Evolutionary conservation across 2,888 invertebrate genomes (phyloP), one percentile per base, ranked within the genome.

Genomic region (Sylvicola cinctus): DNA sequence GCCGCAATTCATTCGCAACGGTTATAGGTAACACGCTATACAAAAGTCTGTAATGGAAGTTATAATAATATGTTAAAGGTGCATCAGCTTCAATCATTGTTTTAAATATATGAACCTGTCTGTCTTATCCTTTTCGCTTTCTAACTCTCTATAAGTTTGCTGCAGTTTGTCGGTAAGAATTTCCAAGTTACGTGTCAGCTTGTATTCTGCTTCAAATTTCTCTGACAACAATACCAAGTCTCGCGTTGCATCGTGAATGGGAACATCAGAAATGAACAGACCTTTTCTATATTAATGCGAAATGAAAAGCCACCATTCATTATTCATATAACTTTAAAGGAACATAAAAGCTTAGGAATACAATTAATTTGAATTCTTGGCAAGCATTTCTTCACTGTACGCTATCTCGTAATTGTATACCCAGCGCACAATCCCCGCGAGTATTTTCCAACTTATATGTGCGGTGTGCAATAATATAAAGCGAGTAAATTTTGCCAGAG

Each of bases 131-230:
- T 93, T 93, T 59, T 93, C 93, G 29, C 79, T 75, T 48, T 91
- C 91, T 47, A 93, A 63, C 52, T 91, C 90, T 39, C 90, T 64
- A 60, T 88, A 87, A 0, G 91, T 91, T 56, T 88, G 87, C 52
- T 93, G 91, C 39, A 93, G 64, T 58, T 91, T 88, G 51, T 93
- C 93, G 15, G 90, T 93, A 10, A 93, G 68, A 39, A 91, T 72
- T 59, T 93, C 93, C 46, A 95, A 62, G 56, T 87, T 90, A 50
- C 87, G 77, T 1, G 91, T 91, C 44, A 93, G 63, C 52, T 91
- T 90, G 60, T 93, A 93, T 58, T 93, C 93, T 1, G 91, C 91
- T 57, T 91, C 90, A 52, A 91, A 93, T 57, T 91, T 90, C 57
- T 93, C 93, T 6, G 90, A 91, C 68, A 93, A 77, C 45, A 95